These are phyloP conservation scores for Philhelius pedissequus DNA, from an alignment of 2,888 invertebrate genomes.

Conservation along the genomic window DNA sequence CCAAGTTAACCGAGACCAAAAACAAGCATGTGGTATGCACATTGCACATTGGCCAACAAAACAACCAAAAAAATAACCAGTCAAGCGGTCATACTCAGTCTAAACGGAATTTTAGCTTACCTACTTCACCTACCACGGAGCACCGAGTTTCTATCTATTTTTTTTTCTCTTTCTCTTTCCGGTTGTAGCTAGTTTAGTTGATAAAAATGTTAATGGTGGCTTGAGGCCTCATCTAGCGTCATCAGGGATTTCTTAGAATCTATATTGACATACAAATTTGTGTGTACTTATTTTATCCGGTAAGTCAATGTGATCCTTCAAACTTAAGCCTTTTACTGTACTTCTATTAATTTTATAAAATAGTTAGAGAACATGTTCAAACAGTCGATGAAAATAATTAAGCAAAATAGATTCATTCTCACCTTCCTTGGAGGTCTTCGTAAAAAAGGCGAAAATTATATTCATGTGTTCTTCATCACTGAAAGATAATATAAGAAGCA, in stretches of 20 bases:
- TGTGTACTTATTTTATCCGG: not conserved
- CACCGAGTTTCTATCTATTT: not conserved
- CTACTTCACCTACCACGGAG: not conserved
- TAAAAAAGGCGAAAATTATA: too few relatives aligned
- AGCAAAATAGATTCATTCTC: too few relatives aligned
- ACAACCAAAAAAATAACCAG: constrained; percentile 37
- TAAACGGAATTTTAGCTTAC: constrained; percentile 50
- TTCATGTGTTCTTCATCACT: too few relatives aligned
- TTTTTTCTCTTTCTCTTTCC: not conserved
- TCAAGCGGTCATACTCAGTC: constrained; percentile 63
- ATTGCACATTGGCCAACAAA: constrained; percentile 41
- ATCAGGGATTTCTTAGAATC: not conserved
- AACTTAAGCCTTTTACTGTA: too few relatives aligned
- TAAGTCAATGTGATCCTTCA: too few relatives aligned
- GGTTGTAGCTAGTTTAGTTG: not conserved
- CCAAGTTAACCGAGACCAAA: constrained; percentile 56
- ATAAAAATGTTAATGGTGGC: not conserved
- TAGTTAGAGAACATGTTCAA: too few relatives aligned
- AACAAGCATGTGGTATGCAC: constrained; percentile 56
- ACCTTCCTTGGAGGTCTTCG: too few relatives aligned
- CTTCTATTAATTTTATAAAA: too few relatives aligned
- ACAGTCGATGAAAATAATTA: too few relatives aligned
- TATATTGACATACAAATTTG: not conserved
- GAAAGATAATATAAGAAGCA: too few relatives aligned
- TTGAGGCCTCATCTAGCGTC: not conserved